Percentiles rank a stretch among this genome's conserved stretches.
phyloP scores from a whole-genome alignment of 2,888 invertebrate species.

The Idaea aversata region DNA sequence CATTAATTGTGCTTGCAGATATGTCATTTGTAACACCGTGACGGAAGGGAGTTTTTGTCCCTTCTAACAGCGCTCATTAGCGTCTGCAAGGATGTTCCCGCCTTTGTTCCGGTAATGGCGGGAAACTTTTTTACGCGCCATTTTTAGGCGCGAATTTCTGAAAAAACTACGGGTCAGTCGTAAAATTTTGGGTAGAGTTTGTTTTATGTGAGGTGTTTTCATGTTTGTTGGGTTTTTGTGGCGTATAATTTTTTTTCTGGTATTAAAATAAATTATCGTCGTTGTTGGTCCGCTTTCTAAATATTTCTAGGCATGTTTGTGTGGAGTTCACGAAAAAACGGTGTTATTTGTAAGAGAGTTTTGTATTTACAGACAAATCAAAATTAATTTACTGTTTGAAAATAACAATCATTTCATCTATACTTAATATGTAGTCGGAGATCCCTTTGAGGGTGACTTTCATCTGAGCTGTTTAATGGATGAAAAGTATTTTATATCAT shows the following conservation, averaged over 20 bases:
- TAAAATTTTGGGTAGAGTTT: conserved; percentile 7
- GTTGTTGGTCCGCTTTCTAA: neutral
- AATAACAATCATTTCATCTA: too few species aligned
- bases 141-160: conserved; percentile 31
- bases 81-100: conserved; percentile 33
- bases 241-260: neutral
- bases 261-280: neutral
- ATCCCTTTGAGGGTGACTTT: too few species aligned
- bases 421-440: too few species aligned
- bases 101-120: conserved; percentile 34
- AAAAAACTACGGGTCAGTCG: neutral
- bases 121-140: conserved; percentile 13
- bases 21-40: conserved; percentile 26
- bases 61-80: conserved; percentile 46
- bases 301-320: neutral
- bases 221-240: neutral
- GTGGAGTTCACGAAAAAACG: neutral
- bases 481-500: too few species aligned
- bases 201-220: conserved; percentile 12
- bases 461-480: too few species aligned
- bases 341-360: too few species aligned
- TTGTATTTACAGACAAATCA: too few species aligned
- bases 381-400: too few species aligned
- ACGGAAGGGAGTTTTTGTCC: conserved; percentile 34
- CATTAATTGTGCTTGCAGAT: conserved; percentile 22